phyloP scores from a whole-genome alignment of 1,140 invertebrate species.

The Dysdera silvatica region DNA sequence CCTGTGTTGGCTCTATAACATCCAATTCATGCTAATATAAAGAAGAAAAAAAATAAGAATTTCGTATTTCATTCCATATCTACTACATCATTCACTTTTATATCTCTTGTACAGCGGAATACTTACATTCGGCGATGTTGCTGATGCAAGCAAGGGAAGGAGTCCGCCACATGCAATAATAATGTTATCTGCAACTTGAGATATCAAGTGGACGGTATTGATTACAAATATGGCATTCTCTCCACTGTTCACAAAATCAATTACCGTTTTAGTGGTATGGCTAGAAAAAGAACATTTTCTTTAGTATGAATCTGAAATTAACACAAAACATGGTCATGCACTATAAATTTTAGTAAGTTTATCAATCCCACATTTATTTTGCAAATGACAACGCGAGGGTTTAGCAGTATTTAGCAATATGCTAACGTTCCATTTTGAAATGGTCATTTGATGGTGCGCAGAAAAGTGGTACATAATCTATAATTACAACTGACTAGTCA shows the following conservation, averaged over 20 bases:
- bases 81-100: neutral
- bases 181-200: conserved; percentile 95
- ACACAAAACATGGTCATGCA: too few species aligned
- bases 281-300: conserved; percentile 53
- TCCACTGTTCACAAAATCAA: conserved; percentile 95
- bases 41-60: conserved; percentile 8
- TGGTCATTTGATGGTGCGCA: too few species aligned
- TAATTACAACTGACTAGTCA: too few species aligned
- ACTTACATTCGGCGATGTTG: conserved; percentile 95
- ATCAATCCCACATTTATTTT: too few species aligned
- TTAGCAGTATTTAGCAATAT: too few species aligned
- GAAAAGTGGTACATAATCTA: too few species aligned
- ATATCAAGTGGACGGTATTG: conserved; percentile 98
- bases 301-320: too few species aligned
- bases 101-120: neutral
- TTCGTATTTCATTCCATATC: neutral
- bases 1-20: conserved; percentile 95
- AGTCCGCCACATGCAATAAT: conserved; percentile 98
- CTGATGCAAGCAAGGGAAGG: conserved; percentile 89
- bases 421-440: too few species aligned
- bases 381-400: too few species aligned
- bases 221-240: conserved; percentile 99
- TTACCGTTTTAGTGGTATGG: conserved; percentile 90
- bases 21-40: conserved; percentile 82
- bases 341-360: too few species aligned